Evolutionary conservation across 2,888 invertebrate genomes (phyloP).

Genomic region (Trichacis sp.): DNA sequence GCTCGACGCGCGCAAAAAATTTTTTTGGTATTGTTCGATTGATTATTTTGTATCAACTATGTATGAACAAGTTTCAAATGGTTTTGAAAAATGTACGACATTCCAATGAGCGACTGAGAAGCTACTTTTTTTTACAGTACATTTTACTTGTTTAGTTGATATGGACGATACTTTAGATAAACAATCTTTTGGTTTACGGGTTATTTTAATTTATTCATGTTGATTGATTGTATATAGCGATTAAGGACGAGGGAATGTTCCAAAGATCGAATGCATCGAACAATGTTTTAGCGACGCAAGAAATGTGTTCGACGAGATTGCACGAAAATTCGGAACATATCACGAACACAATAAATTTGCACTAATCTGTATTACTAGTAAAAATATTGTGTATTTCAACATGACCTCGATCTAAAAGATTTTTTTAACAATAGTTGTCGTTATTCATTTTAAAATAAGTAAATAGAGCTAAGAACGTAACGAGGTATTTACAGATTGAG

Average conservation of each 20-base stretch:
- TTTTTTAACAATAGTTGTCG: too few relatives aligned
- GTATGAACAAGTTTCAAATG: background rate
- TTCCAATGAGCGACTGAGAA: background rate
- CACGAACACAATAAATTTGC: background rate
- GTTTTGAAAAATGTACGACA: too few relatives aligned
- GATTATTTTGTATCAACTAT: background rate
- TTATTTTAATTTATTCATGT: background rate
- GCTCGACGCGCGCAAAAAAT: too few relatives aligned
- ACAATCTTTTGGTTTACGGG: too few relatives aligned
- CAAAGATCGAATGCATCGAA: background rate
- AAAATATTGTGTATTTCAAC: too few relatives aligned
- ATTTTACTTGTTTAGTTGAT: too few relatives aligned
- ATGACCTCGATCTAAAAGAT: too few relatives aligned
- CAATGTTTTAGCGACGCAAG: background rate
- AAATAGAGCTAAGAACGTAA: constrained; percentile 11
- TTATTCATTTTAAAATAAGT: too few relatives aligned
- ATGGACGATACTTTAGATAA: background rate
- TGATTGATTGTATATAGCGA: background rate
- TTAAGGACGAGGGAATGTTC: background rate
- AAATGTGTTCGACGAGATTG: background rate
- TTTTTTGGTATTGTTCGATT: too few relatives aligned
- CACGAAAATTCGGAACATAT: background rate
- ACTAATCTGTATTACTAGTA: background rate
- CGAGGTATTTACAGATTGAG: constrained; percentile 32
- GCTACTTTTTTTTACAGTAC: background rate